These are phyloP conservation scores for Rhingia rostrata DNA, from an alignment of 2,888 invertebrate genomes.

Conservation along the genomic window DNA sequence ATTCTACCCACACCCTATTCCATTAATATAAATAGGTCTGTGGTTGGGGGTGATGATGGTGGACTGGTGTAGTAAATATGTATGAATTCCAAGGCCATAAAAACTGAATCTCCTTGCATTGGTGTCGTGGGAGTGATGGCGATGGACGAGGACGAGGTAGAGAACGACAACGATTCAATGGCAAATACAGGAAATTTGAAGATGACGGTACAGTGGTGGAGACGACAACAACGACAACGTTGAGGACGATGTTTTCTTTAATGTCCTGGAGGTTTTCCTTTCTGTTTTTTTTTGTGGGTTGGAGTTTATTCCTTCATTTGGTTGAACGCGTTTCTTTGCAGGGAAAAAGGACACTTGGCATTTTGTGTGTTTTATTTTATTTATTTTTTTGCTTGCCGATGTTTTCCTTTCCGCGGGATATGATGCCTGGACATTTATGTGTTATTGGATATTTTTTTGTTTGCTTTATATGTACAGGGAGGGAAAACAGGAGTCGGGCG, in stretches of 20 bases:
- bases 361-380: conserved; percentile 23
- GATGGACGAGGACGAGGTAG: background rate
- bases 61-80: conserved; percentile 64
- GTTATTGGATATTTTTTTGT: conserved; percentile 51
- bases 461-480: conserved; percentile 1
- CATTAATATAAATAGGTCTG: conserved; percentile 55
- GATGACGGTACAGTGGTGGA: conserved; percentile 40
- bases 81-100: conserved; percentile 70
- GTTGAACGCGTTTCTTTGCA: conserved; percentile 2
- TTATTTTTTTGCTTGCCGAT: conserved; percentile 10
- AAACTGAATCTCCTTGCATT: conserved; percentile 63
- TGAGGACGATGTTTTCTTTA: conserved; percentile 69
- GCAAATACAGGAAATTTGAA: conserved; percentile 64
- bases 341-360: conserved; percentile 49
- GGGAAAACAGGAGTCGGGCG: background rate
- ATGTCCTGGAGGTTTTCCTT: conserved; percentile 38
- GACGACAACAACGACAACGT: conserved; percentile 60
- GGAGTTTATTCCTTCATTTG: background rate
- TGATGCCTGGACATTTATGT: conserved; percentile 3
- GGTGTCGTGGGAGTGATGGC: conserved; percentile 1
- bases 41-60: background rate
- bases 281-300: conserved; percentile 14
- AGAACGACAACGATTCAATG: conserved; percentile 17
- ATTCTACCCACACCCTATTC: conserved; percentile 41
- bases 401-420: conserved; percentile 66